A percentile compares a stretch with the other conserved stretches of the same genome.
Evolutionary conservation across 2,888 invertebrate genomes (phyloP).

Genomic region (Rapana venosa): DNA sequence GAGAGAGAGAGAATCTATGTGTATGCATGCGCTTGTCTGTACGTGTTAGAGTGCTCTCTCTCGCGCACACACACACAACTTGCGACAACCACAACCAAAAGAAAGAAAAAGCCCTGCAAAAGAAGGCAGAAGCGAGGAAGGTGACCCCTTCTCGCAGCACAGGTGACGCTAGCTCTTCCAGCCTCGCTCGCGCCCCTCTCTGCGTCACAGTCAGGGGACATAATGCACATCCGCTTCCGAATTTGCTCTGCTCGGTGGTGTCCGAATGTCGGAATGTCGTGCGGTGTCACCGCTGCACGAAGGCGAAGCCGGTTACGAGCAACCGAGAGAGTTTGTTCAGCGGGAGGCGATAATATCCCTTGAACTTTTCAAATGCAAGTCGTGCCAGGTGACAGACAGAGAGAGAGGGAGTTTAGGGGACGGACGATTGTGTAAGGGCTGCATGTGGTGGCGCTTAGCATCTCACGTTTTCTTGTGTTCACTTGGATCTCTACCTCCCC

Average conservation of each 20-base stretch:
- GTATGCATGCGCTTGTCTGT: not conserved
- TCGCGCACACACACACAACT: not conserved
- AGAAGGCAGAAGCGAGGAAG: no score
- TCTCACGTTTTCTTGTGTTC: not conserved
- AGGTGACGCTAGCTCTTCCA: not conserved
- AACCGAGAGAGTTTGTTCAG: not conserved
- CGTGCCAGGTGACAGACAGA: not conserved
- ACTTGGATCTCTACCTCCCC: no score
- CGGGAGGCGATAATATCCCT: not conserved
- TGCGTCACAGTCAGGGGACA: constrained; percentile 11
- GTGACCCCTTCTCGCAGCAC: not conserved
- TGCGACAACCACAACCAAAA: no score
- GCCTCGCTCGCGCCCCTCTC: not conserved
- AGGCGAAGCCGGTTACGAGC: not conserved
- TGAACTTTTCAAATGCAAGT: not conserved
- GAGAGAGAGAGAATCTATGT: not conserved
- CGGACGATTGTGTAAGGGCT: not conserved
- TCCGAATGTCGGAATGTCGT: not conserved
- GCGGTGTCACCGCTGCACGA: not conserved
- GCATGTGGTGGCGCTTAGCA: not conserved
- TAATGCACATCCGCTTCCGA: constrained; percentile 36
- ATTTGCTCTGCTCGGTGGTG: not conserved
- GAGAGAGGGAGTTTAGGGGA: not conserved
- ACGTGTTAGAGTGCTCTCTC: not conserved
- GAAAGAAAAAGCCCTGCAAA: no score